Evolutionary conservation across 2,888 invertebrate species (phyloP).

Genomic region (Lutraria lutraria): DNA sequence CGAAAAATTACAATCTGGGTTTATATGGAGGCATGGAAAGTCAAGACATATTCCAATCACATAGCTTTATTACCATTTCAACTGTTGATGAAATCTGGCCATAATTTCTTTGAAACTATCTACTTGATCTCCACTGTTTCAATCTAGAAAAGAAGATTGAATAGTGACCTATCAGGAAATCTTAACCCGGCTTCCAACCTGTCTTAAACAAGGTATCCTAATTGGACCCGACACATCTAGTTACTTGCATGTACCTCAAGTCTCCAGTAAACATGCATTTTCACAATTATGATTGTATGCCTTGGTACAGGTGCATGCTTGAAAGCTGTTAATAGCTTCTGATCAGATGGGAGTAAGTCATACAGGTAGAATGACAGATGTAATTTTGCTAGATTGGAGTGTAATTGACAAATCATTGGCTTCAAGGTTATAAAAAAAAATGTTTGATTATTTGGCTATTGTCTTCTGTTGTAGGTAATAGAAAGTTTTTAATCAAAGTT

Average conservation of each 20-base stretch:
- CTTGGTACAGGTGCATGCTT: conserved; percentile 25
- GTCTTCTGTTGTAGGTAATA: neutral
- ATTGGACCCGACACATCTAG: conserved; percentile 50
- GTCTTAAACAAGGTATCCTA: conserved; percentile 23
- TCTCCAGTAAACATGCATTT: conserved; percentile 34
- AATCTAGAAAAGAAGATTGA: conserved; percentile 55
- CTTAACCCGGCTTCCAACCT: conserved; percentile 38
- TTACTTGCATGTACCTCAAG: conserved; percentile 25
- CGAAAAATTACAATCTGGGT: neutral
- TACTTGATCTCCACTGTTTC: conserved; percentile 39
- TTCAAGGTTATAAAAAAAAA: neutral
- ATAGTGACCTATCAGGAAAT: conserved; percentile 59
- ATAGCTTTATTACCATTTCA: conserved; percentile 42
- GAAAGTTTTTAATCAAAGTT: no score
- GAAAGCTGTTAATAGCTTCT: conserved; percentile 32
- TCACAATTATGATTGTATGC: conserved; percentile 33
- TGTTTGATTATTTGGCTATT: neutral
- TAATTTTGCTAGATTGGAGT: neutral
- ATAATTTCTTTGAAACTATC: conserved; percentile 39
- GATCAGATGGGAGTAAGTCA: conserved; percentile 4
- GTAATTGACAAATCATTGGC: neutral
- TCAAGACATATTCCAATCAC: conserved; percentile 30
- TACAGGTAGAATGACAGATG: conserved; percentile 47
- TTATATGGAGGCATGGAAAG: neutral
- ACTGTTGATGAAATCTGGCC: conserved; percentile 41